Percentiles rank a stretch among this genome's conserved stretches.
Evolutionary conservation across 2,113 vertebrate species (phyloP).

Genomic region (Myiozetetes cayanensis): DNA sequence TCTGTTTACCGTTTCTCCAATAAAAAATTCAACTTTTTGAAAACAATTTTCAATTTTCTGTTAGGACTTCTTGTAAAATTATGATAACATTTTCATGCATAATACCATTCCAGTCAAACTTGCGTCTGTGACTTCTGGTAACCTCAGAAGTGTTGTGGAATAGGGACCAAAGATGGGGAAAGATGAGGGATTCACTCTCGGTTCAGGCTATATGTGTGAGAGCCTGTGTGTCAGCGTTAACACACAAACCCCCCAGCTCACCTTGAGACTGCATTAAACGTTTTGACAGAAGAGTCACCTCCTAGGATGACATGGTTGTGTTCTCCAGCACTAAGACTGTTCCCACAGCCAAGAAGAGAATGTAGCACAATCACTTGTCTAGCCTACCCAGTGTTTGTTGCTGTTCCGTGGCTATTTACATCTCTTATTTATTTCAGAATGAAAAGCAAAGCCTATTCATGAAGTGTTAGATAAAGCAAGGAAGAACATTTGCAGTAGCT

Average conservation of each 20-base stretch:
- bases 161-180: not conserved
- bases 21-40: not conserved
- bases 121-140: not conserved
- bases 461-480: not conserved
- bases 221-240: not conserved
- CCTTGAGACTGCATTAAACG: not conserved
- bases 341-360: not conserved
- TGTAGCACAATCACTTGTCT: accelerated
- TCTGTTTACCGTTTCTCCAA: not conserved
- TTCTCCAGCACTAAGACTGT: not conserved
- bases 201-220: not conserved
- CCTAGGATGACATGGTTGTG: not conserved
- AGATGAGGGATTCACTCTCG: not conserved
- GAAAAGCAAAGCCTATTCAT: not conserved
- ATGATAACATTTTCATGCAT: not conserved
- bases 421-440: not conserved
- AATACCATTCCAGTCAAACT: not conserved
- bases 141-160: not conserved
- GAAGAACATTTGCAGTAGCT: not conserved
- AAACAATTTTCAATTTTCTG: not conserved
- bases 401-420: not conserved
- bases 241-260: not conserved
- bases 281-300: not conserved
- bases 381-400: not conserved
- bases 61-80: not conserved